These are phyloP conservation scores for Drepana falcataria DNA, from an alignment of 2,888 invertebrate species.

Conservation along the genomic window DNA sequence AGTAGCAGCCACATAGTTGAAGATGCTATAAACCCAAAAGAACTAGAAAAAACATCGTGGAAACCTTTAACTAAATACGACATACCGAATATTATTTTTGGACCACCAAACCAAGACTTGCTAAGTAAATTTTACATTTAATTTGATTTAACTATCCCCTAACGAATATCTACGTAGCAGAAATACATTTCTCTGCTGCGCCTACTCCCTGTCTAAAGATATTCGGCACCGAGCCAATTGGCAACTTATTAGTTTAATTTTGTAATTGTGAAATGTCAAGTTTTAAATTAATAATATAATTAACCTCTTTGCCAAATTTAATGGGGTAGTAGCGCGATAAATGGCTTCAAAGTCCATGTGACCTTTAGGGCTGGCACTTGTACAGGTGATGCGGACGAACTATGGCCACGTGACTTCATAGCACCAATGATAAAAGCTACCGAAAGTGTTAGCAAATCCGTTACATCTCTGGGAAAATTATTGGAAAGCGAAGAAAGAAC, in stretches of 20 bases:
- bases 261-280: too few relatives aligned
- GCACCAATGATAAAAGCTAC: conserved; percentile 35
- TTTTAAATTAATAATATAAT: too few relatives aligned
- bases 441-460: conserved; percentile 48
- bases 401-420: conserved; percentile 48
- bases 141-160: too few relatives aligned
- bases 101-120: conserved; percentile 41
- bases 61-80: conserved; percentile 4
- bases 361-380: background rate
- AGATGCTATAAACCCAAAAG: background rate
- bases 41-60: conserved; percentile 4
- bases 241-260: too few relatives aligned
- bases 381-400: conserved; percentile 55
- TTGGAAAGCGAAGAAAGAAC: conserved; percentile 44
- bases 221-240: too few relatives aligned
- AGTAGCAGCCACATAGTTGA: background rate
- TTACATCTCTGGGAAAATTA: conserved; percentile 55
- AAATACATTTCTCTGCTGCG: too few relatives aligned
- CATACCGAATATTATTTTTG: conserved; percentile 23
- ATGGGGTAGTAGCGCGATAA: too few relatives aligned
- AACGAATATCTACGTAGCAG: too few relatives aligned
- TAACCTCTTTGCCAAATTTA: too few relatives aligned
- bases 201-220: too few relatives aligned
- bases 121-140: conserved; percentile 40
- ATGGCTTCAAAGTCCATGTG: too few relatives aligned